A percentile compares a stretch with the other conserved stretches of the same genome.
Conservation (phyloP, 2,113 vertebrate species). For the Pogona vitticeps region DNA sequence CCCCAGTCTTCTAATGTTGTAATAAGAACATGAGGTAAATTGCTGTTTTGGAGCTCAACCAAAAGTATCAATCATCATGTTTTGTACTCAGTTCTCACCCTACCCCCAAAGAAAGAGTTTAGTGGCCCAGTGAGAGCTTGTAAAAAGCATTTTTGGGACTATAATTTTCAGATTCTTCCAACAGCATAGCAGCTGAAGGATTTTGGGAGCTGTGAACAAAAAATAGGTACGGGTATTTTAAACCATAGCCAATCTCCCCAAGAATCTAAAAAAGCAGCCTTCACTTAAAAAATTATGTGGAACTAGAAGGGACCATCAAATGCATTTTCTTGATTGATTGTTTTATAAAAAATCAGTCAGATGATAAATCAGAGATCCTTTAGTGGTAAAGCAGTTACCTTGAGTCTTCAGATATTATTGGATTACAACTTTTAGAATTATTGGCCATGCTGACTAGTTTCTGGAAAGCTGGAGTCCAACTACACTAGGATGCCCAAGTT, state of each 20-base stretch:
- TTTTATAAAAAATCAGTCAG: background rate
- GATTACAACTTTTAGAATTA: background rate
- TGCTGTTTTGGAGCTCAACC: constrained; percentile 7
- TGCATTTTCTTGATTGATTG: background rate
- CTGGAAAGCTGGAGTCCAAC: background rate
- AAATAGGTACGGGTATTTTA: background rate
- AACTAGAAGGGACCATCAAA: background rate
- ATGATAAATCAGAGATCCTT: background rate
- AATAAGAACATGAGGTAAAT: constrained; percentile 10
- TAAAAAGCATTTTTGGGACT: background rate
- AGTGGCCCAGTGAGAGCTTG: background rate
- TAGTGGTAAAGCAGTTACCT: too few relatives aligned
- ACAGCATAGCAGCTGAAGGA: background rate
- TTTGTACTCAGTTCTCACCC: background rate
- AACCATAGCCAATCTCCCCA: background rate
- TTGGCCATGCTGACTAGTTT: background rate
- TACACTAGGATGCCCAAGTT: background rate
- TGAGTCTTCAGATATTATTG: background rate
- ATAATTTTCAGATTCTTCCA: background rate
- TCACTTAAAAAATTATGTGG: background rate
- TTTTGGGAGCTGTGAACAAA: background rate
- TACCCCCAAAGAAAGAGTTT: background rate
- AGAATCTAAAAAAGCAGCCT: background rate
- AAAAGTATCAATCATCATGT: background rate
- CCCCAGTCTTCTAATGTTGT: constrained; percentile 6